Evolutionary conservation across 2,888 invertebrate species (phyloP).

Genomic region (Nycteola revayana): DNA sequence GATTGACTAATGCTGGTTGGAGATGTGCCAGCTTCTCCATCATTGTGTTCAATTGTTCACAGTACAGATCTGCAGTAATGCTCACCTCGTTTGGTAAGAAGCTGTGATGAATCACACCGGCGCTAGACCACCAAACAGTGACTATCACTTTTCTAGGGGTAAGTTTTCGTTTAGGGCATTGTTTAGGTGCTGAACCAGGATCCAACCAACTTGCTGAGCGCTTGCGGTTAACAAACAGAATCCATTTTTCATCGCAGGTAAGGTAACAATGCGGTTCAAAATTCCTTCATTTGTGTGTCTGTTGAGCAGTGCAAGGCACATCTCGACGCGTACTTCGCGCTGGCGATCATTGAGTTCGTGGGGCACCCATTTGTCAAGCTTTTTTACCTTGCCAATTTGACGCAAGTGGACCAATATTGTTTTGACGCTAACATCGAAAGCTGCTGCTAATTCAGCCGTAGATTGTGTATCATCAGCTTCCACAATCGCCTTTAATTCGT

Average conservation of each 20-base stretch:
- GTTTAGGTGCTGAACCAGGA: constrained; percentile 7
- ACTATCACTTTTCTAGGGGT: constrained; percentile 20
- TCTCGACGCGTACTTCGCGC: constrained; percentile 7
- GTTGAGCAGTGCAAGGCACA: constrained; percentile 8
- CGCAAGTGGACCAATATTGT: constrained; percentile 4
- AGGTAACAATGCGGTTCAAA: constrained; percentile 1
- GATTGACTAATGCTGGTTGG: constrained; percentile 11
- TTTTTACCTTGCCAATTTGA: constrained; percentile 12
- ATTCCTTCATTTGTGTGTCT: constrained; percentile 8
- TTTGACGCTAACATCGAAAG: constrained; percentile 8
- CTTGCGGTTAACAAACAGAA: constrained; percentile 10
- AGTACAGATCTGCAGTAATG: constrained; percentile 24
- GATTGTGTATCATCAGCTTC: constrained; percentile 11
- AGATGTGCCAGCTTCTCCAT: constrained; percentile 22
- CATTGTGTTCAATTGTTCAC: constrained; percentile 20
- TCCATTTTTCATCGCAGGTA: constrained; percentile 9
- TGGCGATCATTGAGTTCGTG: constrained; percentile 5
- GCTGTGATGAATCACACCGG: constrained; percentile 27
- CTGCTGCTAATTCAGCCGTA: constrained; percentile 14
- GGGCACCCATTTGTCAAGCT: constrained; percentile 3
- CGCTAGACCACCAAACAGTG: constrained; percentile 11
- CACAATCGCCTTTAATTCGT: constrained; percentile 9
- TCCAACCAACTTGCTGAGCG: constrained; percentile 12
- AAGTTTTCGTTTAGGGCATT: constrained; percentile 14
- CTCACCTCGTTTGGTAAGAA: constrained; percentile 23